A percentile compares a stretch with the other conserved stretches of the same genome.
These are phyloP conservation scores for Hypotaenidia philippensis DNA, from an alignment of 2,797 vertebrate genomes.

Conservation along the genomic window DNA sequence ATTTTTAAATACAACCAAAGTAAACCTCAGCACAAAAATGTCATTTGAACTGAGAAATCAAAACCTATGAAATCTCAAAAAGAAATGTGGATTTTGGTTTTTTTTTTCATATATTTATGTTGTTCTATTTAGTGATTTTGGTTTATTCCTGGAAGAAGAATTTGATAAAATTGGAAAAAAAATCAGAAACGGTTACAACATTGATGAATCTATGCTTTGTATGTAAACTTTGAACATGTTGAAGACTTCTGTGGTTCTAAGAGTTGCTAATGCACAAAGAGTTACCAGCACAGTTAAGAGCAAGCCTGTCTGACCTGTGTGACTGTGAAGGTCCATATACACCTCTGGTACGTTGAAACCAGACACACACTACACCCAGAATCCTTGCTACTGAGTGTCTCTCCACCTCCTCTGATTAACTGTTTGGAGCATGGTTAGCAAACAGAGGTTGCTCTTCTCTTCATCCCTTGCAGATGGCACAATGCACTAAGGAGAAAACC, in stretches of 20 bases:
- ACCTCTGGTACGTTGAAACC: not conserved
- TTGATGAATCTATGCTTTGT: not conserved
- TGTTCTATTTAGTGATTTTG: not conserved
- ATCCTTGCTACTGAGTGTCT: not conserved
- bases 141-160: not conserved
- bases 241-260: not conserved
- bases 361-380: not conserved
- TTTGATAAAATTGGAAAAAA: not conserved
- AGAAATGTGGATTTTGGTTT: not conserved
- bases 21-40: not conserved
- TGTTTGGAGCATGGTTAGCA: not conserved
- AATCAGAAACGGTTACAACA: not conserved
- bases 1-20: not conserved
- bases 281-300: not conserved
- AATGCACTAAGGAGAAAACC: not conserved
- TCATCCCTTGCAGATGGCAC: not conserved
- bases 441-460: not conserved
- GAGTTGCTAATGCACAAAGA: not conserved
- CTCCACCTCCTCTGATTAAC: not conserved
- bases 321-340: rapidly evolving
- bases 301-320: not conserved
- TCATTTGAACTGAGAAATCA: not conserved
- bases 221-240: not conserved
- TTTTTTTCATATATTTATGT: not conserved
- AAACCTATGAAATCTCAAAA: not conserved